Conservation (phyloP, 2,113 vertebrate species). For the Etheostoma spectabile region DNA sequence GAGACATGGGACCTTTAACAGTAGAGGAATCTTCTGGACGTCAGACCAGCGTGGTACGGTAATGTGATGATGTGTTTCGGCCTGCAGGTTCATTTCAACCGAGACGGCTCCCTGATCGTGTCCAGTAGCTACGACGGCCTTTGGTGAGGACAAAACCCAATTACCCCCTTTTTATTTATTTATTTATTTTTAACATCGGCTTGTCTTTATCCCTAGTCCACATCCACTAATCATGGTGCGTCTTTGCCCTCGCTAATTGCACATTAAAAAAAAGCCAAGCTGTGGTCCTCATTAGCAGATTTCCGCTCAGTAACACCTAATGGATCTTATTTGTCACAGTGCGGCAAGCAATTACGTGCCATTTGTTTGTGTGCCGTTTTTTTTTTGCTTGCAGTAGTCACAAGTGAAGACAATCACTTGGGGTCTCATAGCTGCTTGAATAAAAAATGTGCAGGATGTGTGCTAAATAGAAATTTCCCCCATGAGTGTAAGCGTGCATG, state of each 20-base stretch:
- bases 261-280: background rate
- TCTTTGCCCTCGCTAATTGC: background rate
- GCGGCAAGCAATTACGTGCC: background rate
- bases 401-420: background rate
- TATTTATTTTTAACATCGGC: too few species aligned
- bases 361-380: too few species aligned
- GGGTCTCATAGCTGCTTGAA: background rate
- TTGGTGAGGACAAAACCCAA: slow-evolving; percentile 86
- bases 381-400: background rate
- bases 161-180: background rate
- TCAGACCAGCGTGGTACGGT: fast-evolving
- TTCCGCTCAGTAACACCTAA: background rate
- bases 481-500: too few species aligned
- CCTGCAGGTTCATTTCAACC: slow-evolving; percentile 96
- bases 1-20: too few species aligned
- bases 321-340: background rate
- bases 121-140: slow-evolving; percentile 99
- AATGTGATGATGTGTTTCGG: background rate
- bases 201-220: background rate
- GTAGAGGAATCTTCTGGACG: fast-evolving
- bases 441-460: background rate
- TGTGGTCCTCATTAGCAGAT: background rate
- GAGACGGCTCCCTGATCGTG: slow-evolving; percentile 97
- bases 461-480: background rate
- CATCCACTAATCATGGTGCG: background rate